These are phyloP conservation scores for Amblyjoppa fuscipennis DNA, from an alignment of 2,888 invertebrate species.

Conservation along the genomic window DNA sequence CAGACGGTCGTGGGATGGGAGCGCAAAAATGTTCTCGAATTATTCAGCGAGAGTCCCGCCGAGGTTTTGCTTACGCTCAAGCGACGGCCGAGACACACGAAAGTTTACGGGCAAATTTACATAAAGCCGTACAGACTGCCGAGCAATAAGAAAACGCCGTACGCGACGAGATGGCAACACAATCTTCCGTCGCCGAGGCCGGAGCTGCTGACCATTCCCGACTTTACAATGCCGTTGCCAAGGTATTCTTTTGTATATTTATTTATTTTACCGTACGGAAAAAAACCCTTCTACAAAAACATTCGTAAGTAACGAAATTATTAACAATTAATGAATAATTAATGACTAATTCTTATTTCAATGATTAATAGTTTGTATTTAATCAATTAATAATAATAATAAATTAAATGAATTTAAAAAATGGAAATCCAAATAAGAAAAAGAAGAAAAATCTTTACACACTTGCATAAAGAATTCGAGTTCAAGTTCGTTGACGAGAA, in stretches of 20 bases:
- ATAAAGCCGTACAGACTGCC: constrained; percentile 91
- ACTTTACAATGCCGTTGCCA: constrained; percentile 87
- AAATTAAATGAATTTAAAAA: too few relatives aligned
- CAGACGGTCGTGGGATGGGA: constrained; percentile 94
- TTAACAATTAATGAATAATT: too few relatives aligned
- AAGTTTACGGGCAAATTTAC: constrained; percentile 91
- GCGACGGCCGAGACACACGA: constrained; percentile 93
- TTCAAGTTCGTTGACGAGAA: too few relatives aligned
- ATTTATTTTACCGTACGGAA: background rate
- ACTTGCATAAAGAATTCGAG: background rate
- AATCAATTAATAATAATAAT: too few relatives aligned
- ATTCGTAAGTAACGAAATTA: background rate
- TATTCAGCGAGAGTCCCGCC: constrained; percentile 92
- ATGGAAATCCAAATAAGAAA: too few relatives aligned
- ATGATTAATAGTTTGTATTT: too few relatives aligned
- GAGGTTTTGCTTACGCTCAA: constrained; percentile 93
- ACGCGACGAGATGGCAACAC: constrained; percentile 89
- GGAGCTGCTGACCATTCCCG: constrained; percentile 88
- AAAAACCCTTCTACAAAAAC: background rate
- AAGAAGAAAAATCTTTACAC: constrained; percentile 20
- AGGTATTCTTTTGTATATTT: constrained; percentile 82
- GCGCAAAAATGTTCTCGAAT: constrained; percentile 90
- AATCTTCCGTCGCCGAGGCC: constrained; percentile 89
- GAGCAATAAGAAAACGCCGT: constrained; percentile 89
- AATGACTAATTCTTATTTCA: too few relatives aligned